Evolutionary conservation across 1,140 invertebrate species (phyloP).

Genomic region (Bilobella aurantiaca): DNA sequence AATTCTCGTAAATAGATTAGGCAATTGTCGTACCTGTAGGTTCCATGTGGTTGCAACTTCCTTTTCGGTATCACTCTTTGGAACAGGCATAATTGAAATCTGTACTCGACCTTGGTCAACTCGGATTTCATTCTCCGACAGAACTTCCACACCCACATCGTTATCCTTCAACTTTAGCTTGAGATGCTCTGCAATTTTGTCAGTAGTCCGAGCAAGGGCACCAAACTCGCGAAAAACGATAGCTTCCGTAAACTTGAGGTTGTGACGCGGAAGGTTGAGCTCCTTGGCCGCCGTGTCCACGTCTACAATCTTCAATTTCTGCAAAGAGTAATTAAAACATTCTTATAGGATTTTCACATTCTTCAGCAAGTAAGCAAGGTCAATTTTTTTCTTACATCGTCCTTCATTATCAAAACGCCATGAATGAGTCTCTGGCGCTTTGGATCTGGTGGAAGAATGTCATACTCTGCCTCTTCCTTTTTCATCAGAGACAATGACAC

Average conservation of each 20-base stretch:
- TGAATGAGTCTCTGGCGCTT: conserved; percentile 74
- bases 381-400: conserved; percentile 50
- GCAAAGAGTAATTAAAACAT: conserved; percentile 8
- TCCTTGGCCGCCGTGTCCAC: conserved; percentile 80
- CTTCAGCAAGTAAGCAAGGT: background rate
- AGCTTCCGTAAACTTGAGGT: conserved; percentile 78
- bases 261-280: conserved; percentile 70
- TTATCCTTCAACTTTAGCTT: conserved; percentile 48
- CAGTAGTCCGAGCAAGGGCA: conserved; percentile 60
- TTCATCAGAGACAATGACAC: conserved; percentile 75
- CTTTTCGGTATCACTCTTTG: conserved; percentile 61
- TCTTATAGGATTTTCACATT: background rate
- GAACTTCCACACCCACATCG: conserved; percentile 50
- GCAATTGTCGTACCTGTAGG: conserved; percentile 54
- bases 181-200: conserved; percentile 64
- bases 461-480: conserved; percentile 64
- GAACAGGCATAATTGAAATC: conserved; percentile 59
- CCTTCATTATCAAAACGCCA: conserved; percentile 80
- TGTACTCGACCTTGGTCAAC: conserved; percentile 80
- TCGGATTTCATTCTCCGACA: conserved; percentile 70
- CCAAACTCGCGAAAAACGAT: conserved; percentile 70
- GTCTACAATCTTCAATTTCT: conserved; percentile 72
- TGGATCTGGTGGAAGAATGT: conserved; percentile 69
- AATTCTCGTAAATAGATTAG: conserved; percentile 8
- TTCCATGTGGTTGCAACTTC: conserved; percentile 90